These are phyloP conservation scores for Trachelus tabidus DNA, from an alignment of 2,888 invertebrate genomes.

Conservation along the genomic window DNA sequence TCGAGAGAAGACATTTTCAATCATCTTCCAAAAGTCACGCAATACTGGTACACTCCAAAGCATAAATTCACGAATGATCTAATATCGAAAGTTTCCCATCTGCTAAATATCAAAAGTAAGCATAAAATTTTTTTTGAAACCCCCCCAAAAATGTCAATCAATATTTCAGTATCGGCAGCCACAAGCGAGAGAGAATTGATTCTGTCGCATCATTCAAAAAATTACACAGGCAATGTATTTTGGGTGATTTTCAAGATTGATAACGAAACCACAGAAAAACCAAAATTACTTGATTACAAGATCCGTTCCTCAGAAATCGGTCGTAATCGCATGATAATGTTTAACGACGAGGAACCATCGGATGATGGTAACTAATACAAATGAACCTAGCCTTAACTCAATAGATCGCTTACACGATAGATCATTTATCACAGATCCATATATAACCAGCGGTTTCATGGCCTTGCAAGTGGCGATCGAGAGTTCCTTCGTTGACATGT, in stretches of 20 bases:
- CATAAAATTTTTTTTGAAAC: background rate
- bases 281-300: conserved; percentile 30
- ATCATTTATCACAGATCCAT: conserved; percentile 29
- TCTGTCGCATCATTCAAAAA: conserved; percentile 20
- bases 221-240: conserved; percentile 22
- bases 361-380: conserved; percentile 17
- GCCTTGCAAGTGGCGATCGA: conserved; percentile 38
- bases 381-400: background rate
- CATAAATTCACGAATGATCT: conserved; percentile 27
- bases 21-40: conserved; percentile 20
- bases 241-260: conserved; percentile 31
- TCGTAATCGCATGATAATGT: conserved; percentile 18
- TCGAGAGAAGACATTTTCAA: conserved; percentile 14
- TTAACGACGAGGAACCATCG: conserved; percentile 22
- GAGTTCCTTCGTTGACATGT: conserved; percentile 28
- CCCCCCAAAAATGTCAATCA: background rate
- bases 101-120: conserved; percentile 24
- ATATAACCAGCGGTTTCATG: conserved; percentile 32
- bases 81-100: conserved; percentile 26
- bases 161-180: conserved; percentile 22
- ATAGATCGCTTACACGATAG: background rate
- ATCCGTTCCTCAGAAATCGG: conserved; percentile 33
- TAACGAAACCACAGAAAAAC: conserved; percentile 3
- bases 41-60: conserved; percentile 30
- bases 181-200: conserved; percentile 18